Conservation (phyloP, 1,140 invertebrate genomes). For the Nomia melanderi region DNA sequence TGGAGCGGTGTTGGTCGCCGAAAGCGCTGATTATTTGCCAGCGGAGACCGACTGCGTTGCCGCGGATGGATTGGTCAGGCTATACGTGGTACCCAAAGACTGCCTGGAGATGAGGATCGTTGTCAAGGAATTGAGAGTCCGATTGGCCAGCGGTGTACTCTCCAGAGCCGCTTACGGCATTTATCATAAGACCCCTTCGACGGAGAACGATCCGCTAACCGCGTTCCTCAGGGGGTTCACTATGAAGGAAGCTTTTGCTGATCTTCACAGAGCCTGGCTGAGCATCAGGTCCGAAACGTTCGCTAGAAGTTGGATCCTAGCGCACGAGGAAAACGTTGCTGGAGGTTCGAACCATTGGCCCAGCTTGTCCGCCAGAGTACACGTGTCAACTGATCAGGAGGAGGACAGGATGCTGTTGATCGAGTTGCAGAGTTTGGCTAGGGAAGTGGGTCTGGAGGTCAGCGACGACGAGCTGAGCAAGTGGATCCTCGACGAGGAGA, state of each 20-base stretch:
- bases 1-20: slow-evolving; percentile 78
- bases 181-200: slow-evolving; percentile 18
- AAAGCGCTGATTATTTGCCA: slow-evolving; percentile 76
- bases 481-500: slow-evolving; percentile 77
- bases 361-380: slow-evolving; percentile 47
- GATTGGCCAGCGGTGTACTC: slow-evolving; percentile 75
- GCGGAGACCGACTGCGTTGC: slow-evolving; percentile 74
- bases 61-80: slow-evolving; percentile 75
- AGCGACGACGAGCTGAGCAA: slow-evolving; percentile 74
- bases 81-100: slow-evolving; percentile 72
- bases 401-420: slow-evolving; percentile 72
- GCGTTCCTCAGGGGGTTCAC: slow-evolving; percentile 75
- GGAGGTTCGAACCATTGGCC: slow-evolving; percentile 22
- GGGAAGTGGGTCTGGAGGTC: slow-evolving; percentile 77
- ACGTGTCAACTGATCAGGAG: slow-evolving; percentile 52
- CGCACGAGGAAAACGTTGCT: slow-evolving; percentile 47
- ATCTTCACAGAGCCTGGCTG: slow-evolving; percentile 81
- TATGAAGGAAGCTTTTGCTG: slow-evolving; percentile 80
- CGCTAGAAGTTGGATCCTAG: slow-evolving; percentile 73
- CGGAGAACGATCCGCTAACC: slow-evolving; percentile 55
- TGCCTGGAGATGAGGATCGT: slow-evolving; percentile 74
- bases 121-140: slow-evolving; percentile 75
- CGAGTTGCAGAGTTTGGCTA: slow-evolving; percentile 75
- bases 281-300: slow-evolving; percentile 79
- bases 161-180: slow-evolving; percentile 64